Base-by-base conservation (phyloP, 2,113 vertebrate genomes). In the Carollia perspicillata region DNA sequence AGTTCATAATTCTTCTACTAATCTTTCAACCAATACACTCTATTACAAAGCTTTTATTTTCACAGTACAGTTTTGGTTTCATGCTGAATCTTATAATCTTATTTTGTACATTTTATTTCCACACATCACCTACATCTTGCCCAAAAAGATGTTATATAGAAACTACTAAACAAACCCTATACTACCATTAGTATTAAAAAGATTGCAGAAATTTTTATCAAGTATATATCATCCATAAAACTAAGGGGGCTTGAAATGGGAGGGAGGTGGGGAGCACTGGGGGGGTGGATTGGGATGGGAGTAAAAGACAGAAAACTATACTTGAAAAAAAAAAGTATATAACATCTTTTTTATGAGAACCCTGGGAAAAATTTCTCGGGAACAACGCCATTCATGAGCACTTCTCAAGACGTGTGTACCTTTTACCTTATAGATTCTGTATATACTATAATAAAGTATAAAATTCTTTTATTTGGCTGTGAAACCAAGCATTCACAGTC, bases 391-490 rank as follows among this genome's bases (percentile, higher is more conserved):
- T 33, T 37, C 51, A 93, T 8, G 13, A 95, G 93, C 20, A 40
- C 47, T 65, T 75, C 35, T 94, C 51, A 92, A 91, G 22, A 74
- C 3, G 7, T 72, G 26, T 49, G 8, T 63, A n/a, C 16, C 58
- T 81, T 79, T 60, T 91, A 88, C 4, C 17, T 63, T 89, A 89
- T 2, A 85, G 72, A 95, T 44, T 22, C 18, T 51, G n/a, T 5
- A 81, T 35, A 72, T 42, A 58, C 30, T 11, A 71, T 37, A 87
- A 42, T 35, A 28, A 69, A 85, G 53, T 47, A 86, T 72, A 86
- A 92, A 94, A 94, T 71, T 81, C 26, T 68, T 77, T 86, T 94
- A 71, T 88, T 81, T 93, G 51, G 37, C 49, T 84, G 9, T 23
- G 26, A 96, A 92, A 51, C n/a, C 23, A 96, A 84, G 49, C 14